phyloP scores from a whole-genome alignment of 2,888 invertebrate species.

The Amorpha juglandis region DNA sequence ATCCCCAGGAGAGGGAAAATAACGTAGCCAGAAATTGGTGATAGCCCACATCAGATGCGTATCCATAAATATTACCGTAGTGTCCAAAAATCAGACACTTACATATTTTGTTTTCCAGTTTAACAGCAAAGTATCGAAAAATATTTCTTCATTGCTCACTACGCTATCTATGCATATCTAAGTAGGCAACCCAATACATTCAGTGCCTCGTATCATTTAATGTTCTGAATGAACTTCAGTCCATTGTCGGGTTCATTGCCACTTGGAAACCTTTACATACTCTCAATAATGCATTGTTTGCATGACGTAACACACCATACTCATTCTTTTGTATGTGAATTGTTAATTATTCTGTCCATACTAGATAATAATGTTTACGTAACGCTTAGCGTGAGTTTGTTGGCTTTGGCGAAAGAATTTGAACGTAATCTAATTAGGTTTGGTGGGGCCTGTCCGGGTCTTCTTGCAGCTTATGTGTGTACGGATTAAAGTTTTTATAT shows the following conservation, averaged over 20 bases:
- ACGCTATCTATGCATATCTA: not conserved
- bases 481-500: slow-evolving; percentile 18
- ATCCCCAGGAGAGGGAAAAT: too few relatives aligned
- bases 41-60: too few relatives aligned
- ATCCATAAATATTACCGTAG: not conserved
- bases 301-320: slow-evolving; percentile 50
- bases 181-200: slow-evolving; percentile 2
- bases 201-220: slow-evolving; percentile 27
- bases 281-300: slow-evolving; percentile 49
- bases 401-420: slow-evolving; percentile 19
- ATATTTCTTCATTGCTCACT: too few relatives aligned
- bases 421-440: slow-evolving; percentile 23
- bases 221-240: slow-evolving; percentile 35
- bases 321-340: slow-evolving; percentile 56
- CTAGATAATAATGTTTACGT: slow-evolving; percentile 46
- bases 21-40: too few relatives aligned
- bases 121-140: too few relatives aligned
- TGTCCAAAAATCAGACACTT: not conserved
- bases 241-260: slow-evolving; percentile 55
- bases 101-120: too few relatives aligned
- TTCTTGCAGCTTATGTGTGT: not conserved
- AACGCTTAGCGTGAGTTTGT: slow-evolving; percentile 15
- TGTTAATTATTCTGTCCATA: slow-evolving; percentile 52
- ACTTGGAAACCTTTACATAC: slow-evolving; percentile 36
- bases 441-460: slow-evolving; percentile 13